These are phyloP conservation scores for Turritopsis dohrnii DNA, from an alignment of 30 jellyfish, hydroid and myxozoan species.

Conservation along the genomic window DNA sequence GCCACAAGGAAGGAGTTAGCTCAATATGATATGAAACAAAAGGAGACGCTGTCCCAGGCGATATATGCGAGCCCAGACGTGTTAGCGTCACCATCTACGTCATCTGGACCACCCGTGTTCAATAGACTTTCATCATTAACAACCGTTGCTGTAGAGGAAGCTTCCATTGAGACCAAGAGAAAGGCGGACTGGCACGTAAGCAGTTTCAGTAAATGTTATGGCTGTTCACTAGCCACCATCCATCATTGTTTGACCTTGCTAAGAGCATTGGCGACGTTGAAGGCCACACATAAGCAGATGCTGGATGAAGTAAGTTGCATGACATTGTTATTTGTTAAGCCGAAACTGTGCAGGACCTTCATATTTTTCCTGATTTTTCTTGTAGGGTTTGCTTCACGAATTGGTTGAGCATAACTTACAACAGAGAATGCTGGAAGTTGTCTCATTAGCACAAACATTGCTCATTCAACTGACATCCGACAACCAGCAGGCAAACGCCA, in stretches of 20 bases:
- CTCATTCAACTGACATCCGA: conserved; percentile 67
- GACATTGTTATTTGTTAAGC: background rate
- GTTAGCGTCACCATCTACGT: conserved; percentile 44
- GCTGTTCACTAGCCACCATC: conserved; percentile 74
- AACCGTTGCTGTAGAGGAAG: conserved; percentile 1
- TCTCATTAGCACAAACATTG: conserved; percentile 55
- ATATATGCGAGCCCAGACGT: conserved; percentile 68
- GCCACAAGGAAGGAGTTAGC: conserved; percentile 81
- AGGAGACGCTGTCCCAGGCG: conserved; percentile 57
- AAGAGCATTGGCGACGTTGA: conserved; percentile 66
- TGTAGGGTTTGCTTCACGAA: conserved; percentile 68
- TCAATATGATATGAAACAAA: conserved; percentile 58
- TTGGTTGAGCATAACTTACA: conserved; percentile 73
- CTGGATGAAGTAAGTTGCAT: conserved; percentile 45
- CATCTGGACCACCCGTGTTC: conserved; percentile 15
- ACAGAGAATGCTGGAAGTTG: conserved; percentile 49
- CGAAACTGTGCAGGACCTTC: too few relatives aligned
- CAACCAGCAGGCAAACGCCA: conserved; percentile 46
- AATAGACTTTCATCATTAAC: conserved; percentile 26
- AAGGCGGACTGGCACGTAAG: conserved; percentile 21
- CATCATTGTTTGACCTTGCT: conserved; percentile 76
- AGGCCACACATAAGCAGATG: conserved; percentile 57
- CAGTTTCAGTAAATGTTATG: conserved; percentile 71
- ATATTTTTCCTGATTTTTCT: too few relatives aligned
- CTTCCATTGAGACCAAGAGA: background rate